These are phyloP conservation scores for Menura novaehollandiae DNA, from an alignment of 2,113 vertebrate genomes.

Conservation along the genomic window DNA sequence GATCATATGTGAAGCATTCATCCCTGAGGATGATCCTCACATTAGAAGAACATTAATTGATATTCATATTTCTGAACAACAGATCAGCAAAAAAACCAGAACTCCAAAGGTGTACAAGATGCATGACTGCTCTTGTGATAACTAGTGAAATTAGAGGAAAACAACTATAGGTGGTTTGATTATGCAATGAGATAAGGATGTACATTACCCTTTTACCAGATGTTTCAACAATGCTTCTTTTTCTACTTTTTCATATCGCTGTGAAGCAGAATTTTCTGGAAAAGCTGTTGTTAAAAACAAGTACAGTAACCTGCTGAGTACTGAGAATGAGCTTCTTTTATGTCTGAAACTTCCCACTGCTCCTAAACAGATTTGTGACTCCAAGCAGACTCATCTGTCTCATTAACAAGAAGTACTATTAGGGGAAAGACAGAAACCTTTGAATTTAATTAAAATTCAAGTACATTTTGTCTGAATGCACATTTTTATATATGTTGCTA, in stretches of 20 bases:
- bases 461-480: neutral
- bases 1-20: neutral
- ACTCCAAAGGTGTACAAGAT: neutral
- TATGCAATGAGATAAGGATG: neutral
- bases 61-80: neutral
- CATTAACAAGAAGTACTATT: conserved; percentile 48
- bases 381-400: conserved; percentile 46
- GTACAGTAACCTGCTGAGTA: conserved; percentile 44
- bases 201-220: neutral
- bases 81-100: neutral
- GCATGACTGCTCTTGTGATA: neutral
- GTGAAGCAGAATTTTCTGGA: conserved; percentile 4
- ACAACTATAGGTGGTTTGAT: neutral
- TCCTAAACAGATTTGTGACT: conserved; percentile 41
- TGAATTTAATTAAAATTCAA: conserved; percentile 52
- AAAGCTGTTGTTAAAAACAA: conserved; percentile 36
- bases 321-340: conserved; percentile 48
- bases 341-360: conserved; percentile 48
- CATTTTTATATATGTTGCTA: neutral
- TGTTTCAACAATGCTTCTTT: neutral
- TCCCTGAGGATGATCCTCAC: neutral
- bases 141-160: neutral
- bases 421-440: conserved; percentile 6
- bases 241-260: neutral
- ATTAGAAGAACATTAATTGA: neutral